A percentile compares a stretch with the other conserved stretches of the same genome.
phyloP scores from a whole-genome alignment of 2,113 vertebrate genomes.

The Eulacestoma nigropectus region DNA sequence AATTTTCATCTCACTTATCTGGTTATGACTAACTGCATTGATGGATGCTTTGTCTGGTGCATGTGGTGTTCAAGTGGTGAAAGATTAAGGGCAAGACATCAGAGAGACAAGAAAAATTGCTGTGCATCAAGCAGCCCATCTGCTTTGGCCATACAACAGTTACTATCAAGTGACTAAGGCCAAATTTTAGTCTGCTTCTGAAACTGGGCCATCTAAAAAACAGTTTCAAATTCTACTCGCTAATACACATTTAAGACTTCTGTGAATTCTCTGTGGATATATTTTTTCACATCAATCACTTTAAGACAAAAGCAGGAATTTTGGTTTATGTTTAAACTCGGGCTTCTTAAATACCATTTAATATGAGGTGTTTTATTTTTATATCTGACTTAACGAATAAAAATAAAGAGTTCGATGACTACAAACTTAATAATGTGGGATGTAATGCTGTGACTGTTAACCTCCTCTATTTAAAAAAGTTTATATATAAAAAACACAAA shows the following conservation, averaged over 20 bases:
- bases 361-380: not conserved
- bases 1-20: slow-evolving; percentile 7
- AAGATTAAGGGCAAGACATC: slow-evolving; percentile 43
- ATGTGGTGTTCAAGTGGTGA: not conserved
- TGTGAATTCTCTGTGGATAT: not conserved
- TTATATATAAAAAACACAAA: not conserved
- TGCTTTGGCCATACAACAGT: slow-evolving; percentile 31
- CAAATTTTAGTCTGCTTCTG: not conserved
- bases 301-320: not conserved
- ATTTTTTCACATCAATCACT: not conserved
- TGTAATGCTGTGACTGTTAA: not conserved
- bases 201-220: not conserved
- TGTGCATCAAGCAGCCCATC: not conserved
- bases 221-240: not conserved
- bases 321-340: not conserved
- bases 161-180: not conserved
- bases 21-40: not conserved
- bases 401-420: not conserved
- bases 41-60: not conserved
- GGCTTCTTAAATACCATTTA: not conserved
- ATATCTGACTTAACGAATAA: not conserved
- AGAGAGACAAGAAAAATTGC: not conserved
- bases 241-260: not conserved
- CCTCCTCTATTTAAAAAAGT: not conserved
- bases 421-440: not conserved